Evolutionary conservation across 2,113 vertebrate genomes (phyloP).

Genomic region (Ancistrus triradiatus): DNA sequence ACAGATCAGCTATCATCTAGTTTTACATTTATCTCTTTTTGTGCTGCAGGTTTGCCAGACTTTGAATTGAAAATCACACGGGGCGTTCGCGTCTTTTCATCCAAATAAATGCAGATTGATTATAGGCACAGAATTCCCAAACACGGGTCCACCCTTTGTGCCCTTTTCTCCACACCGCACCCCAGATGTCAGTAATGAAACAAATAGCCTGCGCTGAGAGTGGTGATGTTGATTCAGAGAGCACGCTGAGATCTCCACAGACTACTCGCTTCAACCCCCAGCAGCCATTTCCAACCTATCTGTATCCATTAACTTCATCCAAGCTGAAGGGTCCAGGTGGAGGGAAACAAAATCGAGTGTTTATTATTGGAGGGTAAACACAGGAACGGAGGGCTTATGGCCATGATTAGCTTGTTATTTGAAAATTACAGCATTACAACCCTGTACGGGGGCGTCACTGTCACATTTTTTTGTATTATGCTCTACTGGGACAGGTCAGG

Average conservation of each 20-base stretch:
- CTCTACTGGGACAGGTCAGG: too few species aligned
- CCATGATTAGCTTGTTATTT: neutral
- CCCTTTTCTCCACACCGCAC: conserved; percentile 15
- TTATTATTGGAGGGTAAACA: conserved; percentile 30
- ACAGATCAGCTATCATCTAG: too few species aligned
- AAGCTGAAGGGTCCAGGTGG: conserved; percentile 42
- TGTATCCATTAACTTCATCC: conserved; percentile 35
- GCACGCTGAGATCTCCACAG: conserved; percentile 26
- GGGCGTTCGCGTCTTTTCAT: too few species aligned
- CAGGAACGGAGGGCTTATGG: conserved; percentile 3
- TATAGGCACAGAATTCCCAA: too few species aligned
- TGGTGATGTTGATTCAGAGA: conserved; percentile 43
- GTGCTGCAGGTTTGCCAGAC: too few species aligned
- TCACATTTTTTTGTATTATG: too few species aligned
- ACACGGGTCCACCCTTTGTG: too few species aligned
- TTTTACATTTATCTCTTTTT: too few species aligned
- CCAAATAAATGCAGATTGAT: too few species aligned
- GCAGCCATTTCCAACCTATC: conserved; percentile 43
- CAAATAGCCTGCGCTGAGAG: conserved; percentile 27
- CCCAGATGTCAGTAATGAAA: conserved; percentile 41
- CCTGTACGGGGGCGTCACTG: too few species aligned
- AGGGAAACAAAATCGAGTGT: conserved; percentile 29
- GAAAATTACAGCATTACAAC: neutral
- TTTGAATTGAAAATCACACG: too few species aligned
- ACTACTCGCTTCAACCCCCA: conserved; percentile 35